phyloP scores from a whole-genome alignment of 37 sponge, comb jelly and placozoan genomes.

The Chondrosia reniformis region DNA sequence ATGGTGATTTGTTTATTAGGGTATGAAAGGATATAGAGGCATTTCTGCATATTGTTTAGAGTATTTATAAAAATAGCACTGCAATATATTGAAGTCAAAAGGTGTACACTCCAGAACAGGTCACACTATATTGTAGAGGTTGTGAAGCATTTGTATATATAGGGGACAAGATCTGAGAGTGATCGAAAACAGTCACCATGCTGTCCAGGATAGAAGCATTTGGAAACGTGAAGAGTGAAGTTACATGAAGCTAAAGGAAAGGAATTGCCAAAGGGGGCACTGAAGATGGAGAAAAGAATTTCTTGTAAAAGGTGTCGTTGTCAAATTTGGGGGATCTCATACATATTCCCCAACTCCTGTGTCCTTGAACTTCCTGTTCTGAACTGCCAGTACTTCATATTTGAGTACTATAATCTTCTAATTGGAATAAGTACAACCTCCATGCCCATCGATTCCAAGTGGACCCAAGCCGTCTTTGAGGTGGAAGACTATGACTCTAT shows the following conservation, averaged over 20 bases:
- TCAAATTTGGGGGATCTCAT: neutral
- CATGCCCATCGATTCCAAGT: too few relatives aligned
- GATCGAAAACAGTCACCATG: neutral
- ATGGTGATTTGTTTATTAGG: too few relatives aligned
- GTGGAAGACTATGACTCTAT: too few relatives aligned
- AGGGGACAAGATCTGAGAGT: neutral
- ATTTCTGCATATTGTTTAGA: too few relatives aligned
- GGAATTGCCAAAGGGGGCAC: neutral
- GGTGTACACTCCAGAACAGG: neutral
- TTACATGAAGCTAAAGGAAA: neutral
- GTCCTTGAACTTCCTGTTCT: neutral
- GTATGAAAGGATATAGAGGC: too few relatives aligned
- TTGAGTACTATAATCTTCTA: neutral
- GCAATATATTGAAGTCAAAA: too few relatives aligned
- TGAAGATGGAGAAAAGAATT: neutral
- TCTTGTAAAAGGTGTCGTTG: neutral
- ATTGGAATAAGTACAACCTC: neutral
- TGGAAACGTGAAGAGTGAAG: neutral
- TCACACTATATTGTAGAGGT: neutral
- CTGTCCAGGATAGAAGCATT: neutral
- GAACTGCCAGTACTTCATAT: neutral
- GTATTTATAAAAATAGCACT: too few relatives aligned
- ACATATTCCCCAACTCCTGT: neutral
- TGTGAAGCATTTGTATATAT: neutral
- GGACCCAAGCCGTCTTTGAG: too few relatives aligned